These are phyloP conservation scores for Diadegma fenestrale DNA, from an alignment of 2,888 invertebrate species.

Conservation along the genomic window DNA sequence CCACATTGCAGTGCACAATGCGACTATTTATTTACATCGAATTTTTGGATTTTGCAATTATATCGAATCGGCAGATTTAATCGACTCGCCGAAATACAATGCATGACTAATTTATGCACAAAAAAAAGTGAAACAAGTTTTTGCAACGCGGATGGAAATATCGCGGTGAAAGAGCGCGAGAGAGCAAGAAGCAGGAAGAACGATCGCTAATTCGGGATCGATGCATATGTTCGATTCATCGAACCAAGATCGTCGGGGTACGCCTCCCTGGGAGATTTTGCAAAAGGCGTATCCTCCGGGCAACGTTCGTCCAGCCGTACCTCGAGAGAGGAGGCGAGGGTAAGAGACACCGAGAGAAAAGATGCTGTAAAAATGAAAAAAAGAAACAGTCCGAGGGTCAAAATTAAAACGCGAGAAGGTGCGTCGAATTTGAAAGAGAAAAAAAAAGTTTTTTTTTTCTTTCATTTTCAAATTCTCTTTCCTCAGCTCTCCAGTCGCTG, in stretches of 20 bases:
- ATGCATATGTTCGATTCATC: slow-evolving; percentile 64
- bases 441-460: slow-evolving; percentile 1
- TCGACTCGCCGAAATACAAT: slow-evolving; percentile 3
- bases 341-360: slow-evolving; percentile 10
- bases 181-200: slow-evolving; percentile 54
- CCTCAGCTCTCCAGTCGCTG: background rate
- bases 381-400: slow-evolving; percentile 48
- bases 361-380: slow-evolving; percentile 10
- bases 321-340: slow-evolving; percentile 36
- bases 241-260: slow-evolving; percentile 58
- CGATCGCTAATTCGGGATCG: slow-evolving; percentile 65
- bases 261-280: slow-evolving; percentile 63
- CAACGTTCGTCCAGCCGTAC: slow-evolving; percentile 44
- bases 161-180: background rate
- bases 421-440: slow-evolving; percentile 19
- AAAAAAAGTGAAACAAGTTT: background rate
- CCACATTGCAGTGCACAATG: background rate
- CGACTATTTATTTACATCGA: background rate
- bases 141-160: background rate
- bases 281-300: slow-evolving; percentile 60
- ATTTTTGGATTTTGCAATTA: background rate
- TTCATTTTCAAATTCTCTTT: background rate
- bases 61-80: slow-evolving; percentile 6
- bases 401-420: slow-evolving; percentile 64
- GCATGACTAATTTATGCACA: background rate